Evolutionary conservation across 2,113 vertebrate genomes (phyloP).

Genomic region (Euleptes europaea): DNA sequence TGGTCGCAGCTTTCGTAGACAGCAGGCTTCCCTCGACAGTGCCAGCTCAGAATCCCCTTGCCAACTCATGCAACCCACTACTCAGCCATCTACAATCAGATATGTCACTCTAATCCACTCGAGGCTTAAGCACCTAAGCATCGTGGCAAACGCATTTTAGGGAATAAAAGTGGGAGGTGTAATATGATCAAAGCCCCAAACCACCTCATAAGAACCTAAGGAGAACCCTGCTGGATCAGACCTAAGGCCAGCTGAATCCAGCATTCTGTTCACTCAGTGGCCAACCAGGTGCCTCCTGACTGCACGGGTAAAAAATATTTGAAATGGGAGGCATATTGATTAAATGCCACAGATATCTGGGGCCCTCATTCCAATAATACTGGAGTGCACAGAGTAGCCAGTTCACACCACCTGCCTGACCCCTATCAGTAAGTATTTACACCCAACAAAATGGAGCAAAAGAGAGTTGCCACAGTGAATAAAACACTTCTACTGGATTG

Average conservation of each 20-base stretch:
- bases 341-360: neutral
- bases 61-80: neutral
- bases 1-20: neutral
- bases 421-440: neutral
- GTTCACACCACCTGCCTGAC: too few species aligned
- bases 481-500: neutral
- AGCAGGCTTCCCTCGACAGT: neutral
- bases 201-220: too few species aligned
- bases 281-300: neutral
- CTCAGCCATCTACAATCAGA: neutral
- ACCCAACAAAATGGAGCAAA: neutral
- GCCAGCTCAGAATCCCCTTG: neutral
- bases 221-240: too few species aligned
- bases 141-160: neutral
- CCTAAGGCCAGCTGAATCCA: too few species aligned
- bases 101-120: neutral
- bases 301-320: neutral
- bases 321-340: neutral
- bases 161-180: neutral
- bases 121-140: neutral
- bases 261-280: too few species aligned
- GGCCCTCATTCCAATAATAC: neutral
- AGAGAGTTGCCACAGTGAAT: too few species aligned
- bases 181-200: neutral
- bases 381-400: neutral